These are phyloP conservation scores for Nothocercus nigrocapillus DNA, from an alignment of 2,113 vertebrate genomes.

Conservation along the genomic window DNA sequence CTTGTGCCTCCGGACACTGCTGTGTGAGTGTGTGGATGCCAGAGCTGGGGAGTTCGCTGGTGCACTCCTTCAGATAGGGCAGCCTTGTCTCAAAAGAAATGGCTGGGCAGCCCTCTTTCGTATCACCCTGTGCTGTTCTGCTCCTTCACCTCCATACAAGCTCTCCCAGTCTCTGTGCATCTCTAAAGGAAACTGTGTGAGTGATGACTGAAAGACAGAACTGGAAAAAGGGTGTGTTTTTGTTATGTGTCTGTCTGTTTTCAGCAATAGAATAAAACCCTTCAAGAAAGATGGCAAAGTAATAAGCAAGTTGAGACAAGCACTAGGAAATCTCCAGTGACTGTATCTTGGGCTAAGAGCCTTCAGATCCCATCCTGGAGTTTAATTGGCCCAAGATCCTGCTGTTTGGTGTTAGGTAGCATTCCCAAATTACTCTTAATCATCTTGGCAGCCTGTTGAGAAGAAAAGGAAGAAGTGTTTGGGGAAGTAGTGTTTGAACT, in stretches of 20 bases:
- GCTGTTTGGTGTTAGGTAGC: not conserved
- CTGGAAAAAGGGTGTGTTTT: not conserved
- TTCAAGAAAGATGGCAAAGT: not conserved
- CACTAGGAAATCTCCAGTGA: not conserved
- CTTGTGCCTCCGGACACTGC: not conserved
- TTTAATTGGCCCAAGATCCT: not conserved
- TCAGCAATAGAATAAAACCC: not conserved
- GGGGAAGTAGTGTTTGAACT: not conserved
- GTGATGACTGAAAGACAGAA: not conserved
- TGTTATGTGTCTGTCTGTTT: not conserved
- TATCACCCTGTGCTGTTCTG: not conserved
- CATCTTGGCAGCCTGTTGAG: not conserved
- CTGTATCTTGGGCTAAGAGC: not conserved
- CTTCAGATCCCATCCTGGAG: not conserved
- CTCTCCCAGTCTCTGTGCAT: not conserved
- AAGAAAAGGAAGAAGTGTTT: not conserved
- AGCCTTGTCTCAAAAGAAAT: not conserved
- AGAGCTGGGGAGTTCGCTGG: not conserved
- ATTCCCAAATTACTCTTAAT: not conserved
- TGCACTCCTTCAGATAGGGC: not conserved
- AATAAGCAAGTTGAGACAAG: not conserved
- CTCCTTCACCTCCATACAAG: fast-evolving
- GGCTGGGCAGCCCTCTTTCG: not conserved
- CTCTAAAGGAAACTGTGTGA: not conserved
- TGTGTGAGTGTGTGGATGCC: not conserved